Conservation (phyloP, 2,888 invertebrate genomes). For the Ligdia adustata region DNA sequence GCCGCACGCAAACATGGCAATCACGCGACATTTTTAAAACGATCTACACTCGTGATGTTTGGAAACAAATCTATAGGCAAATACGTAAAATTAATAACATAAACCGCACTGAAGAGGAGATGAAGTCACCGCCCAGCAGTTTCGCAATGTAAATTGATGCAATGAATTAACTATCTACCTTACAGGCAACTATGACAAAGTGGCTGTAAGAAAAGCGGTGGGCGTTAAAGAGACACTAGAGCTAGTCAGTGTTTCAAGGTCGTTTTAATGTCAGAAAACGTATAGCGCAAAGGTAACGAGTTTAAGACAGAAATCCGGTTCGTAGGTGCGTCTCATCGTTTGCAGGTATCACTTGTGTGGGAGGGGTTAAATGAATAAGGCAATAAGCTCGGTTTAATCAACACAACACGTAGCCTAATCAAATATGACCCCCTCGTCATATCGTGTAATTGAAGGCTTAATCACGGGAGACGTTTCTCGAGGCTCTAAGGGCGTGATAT, state of each 20-base stretch:
- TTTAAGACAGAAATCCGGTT: conserved; percentile 56
- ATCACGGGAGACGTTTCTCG: conserved; percentile 75
- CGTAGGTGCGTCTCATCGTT: conserved; percentile 45
- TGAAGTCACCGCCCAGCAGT: conserved; percentile 55
- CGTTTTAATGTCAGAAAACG: conserved; percentile 63
- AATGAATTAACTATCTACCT: conserved; percentile 40
- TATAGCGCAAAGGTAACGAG: conserved; percentile 41
- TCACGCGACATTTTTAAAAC: conserved; percentile 43
- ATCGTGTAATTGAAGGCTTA: conserved; percentile 81
- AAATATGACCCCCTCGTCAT: conserved; percentile 81
- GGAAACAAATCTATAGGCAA: conserved; percentile 31
- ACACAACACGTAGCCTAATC: conserved; percentile 81
- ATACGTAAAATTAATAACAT: conserved; percentile 19
- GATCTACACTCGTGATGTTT: conserved; percentile 33
- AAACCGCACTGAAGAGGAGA: conserved; percentile 35
- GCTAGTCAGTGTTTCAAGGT: conserved; percentile 59
- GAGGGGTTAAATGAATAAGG: conserved; percentile 72
- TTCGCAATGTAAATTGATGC: conserved; percentile 54
- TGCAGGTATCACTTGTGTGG: conserved; percentile 54
- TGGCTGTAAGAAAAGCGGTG: conserved; percentile 38
- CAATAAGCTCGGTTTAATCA: conserved; percentile 82
- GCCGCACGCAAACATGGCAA: conserved; percentile 44
- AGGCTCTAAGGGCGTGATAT: conserved; percentile 40
- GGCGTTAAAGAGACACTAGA: conserved; percentile 32
- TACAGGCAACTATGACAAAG: conserved; percentile 33